Conservation (phyloP, 2,888 invertebrate species). For the Drosophila dives region DNA sequence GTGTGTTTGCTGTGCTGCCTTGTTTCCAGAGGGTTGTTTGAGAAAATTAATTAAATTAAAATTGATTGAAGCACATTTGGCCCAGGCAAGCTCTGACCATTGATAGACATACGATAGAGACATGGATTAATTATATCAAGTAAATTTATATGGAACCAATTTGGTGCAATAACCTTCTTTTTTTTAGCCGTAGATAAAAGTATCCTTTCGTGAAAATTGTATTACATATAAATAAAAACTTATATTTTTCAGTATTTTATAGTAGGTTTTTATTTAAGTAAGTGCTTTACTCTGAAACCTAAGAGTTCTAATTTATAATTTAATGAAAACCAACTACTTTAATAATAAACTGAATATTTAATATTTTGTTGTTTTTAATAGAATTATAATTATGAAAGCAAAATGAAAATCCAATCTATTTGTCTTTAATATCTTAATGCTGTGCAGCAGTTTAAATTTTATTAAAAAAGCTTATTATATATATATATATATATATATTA, state of each 20-base stretch:
- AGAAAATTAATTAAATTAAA: constrained; percentile 73
- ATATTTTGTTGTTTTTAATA: constrained; percentile 23
- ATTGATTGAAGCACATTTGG: constrained; percentile 66
- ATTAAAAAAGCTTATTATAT: constrained; percentile 33
- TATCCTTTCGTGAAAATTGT: background rate
- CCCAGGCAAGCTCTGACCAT: constrained; percentile 39
- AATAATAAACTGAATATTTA: constrained; percentile 16
- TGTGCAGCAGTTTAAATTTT: constrained; percentile 34
- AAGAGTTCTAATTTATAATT: background rate
- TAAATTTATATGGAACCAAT: constrained; percentile 37
- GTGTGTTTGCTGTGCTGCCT: constrained; percentile 32
- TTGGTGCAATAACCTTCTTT: constrained; percentile 14
- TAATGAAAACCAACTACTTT: background rate
- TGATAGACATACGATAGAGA: constrained; percentile 22
- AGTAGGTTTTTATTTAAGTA: background rate
- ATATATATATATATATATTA: background rate
- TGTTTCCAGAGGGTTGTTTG: constrained; percentile 33
- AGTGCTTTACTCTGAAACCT: background rate
- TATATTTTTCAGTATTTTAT: background rate
- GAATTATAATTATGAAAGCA: constrained; percentile 14
- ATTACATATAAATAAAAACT: background rate
- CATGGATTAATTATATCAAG: constrained; percentile 39
- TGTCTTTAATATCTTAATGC: constrained; percentile 58
- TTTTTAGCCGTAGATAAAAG: background rate
- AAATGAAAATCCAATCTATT: constrained; percentile 36